Percentiles rank a stretch among this genome's conserved stretches.
Conservation (phyloP, 1,140 invertebrate genomes). For the Pristionchus pacificus region DNA sequence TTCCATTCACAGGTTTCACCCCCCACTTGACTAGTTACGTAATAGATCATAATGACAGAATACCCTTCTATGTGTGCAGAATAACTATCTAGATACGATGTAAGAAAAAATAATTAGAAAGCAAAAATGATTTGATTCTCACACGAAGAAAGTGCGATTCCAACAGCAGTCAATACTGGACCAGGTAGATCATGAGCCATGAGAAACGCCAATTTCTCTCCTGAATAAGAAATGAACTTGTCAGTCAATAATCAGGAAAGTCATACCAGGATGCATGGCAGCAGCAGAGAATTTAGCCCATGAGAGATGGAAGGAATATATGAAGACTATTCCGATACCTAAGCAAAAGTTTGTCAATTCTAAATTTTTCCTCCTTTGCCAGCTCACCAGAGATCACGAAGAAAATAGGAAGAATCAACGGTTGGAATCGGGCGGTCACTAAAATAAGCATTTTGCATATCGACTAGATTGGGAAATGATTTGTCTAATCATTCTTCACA, state of each 20-base stretch:
- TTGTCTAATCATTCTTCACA: no score
- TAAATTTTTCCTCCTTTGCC: neutral
- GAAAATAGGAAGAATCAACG: neutral
- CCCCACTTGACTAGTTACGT: no score
- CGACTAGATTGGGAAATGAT: no score
- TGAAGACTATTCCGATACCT: slow-evolving; percentile 26
- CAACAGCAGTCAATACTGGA: neutral
- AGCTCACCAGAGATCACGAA: neutral
- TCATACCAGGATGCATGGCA: slow-evolving; percentile 32
- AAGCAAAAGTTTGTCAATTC: neutral
- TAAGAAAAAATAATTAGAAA: no score
- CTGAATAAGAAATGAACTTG: no score
- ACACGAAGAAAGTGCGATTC: neutral
- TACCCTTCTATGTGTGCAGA: no score
- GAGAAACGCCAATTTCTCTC: neutral
- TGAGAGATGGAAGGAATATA: slow-evolving; percentile 24
- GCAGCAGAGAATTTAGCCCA: slow-evolving; percentile 25
- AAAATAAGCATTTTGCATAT: no score
- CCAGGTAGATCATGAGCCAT: neutral
- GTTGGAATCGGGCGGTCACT: neutral
- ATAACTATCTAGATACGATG: no score
- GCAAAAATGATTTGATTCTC: no score
- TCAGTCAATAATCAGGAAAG: no score
- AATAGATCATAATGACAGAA: no score
- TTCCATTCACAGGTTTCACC: no score